phyloP scores from a whole-genome alignment of 2,113 vertebrate species.

The Eurypyga helias region DNA sequence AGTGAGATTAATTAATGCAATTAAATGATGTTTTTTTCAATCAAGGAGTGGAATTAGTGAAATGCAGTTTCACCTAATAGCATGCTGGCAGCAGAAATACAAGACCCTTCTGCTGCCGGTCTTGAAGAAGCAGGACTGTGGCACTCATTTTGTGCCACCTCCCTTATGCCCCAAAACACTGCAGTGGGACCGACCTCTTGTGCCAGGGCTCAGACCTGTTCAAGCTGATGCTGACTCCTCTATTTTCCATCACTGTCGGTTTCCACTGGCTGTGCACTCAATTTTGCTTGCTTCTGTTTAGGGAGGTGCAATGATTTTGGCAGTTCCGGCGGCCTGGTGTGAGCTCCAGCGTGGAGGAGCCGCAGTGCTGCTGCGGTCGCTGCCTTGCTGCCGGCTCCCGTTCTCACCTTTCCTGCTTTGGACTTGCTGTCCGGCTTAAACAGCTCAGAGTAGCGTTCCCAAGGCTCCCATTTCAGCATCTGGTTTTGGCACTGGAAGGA shows the following conservation, averaged over 20 bases:
- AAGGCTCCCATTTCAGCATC: neutral
- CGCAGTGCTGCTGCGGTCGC: neutral
- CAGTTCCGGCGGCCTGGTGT: neutral
- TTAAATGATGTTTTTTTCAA: neutral
- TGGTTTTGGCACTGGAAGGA: neutral
- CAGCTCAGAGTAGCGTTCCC: neutral
- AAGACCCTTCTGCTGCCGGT: neutral
- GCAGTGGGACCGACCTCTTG: too few relatives aligned
- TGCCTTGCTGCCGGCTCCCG: rapidly evolving
- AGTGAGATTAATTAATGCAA: neutral
- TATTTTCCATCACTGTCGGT: neutral
- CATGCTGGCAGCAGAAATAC: neutral
- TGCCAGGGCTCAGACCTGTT: rapidly evolving
- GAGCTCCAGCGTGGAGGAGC: rapidly evolving
- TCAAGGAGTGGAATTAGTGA: neutral
- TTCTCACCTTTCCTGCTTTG: neutral
- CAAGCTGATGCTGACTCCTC: rapidly evolving
- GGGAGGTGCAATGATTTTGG: rapidly evolving
- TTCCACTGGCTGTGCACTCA: rapidly evolving
- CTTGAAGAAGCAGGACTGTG: neutral
- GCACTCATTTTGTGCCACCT: neutral
- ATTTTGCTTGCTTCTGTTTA: neutral
- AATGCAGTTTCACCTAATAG: neutral
- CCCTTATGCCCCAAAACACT: rapidly evolving
- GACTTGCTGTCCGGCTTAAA: neutral